phyloP scores from a whole-genome alignment of 2,888 invertebrate species.

The Tipula vernalis region DNA sequence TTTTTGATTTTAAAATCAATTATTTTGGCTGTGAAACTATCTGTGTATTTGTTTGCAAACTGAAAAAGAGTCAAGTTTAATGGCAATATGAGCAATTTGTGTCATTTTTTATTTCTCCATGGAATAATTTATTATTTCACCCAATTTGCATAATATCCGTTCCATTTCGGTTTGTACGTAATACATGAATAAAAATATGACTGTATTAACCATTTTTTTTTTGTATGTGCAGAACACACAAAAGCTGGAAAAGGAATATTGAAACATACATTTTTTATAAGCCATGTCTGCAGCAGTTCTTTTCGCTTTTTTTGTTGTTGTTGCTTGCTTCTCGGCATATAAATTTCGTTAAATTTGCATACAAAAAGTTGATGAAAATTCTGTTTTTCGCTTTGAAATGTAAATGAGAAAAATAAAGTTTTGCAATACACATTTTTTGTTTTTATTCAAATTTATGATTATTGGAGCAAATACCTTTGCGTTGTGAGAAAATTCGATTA shows the following conservation, averaged over 20 bases:
- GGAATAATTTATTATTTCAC: background rate
- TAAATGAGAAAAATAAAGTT: background rate
- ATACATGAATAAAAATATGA: background rate
- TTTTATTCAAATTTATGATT: background rate
- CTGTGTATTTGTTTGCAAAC: no score
- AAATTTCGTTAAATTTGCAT: background rate
- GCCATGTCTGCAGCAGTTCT: background rate
- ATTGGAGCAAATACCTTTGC: background rate
- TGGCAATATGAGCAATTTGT: no score
- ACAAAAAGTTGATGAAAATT: background rate
- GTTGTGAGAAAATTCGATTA: background rate
- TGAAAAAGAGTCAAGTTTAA: no score
- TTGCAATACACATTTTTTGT: background rate
- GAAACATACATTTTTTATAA: background rate
- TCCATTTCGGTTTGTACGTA: background rate
- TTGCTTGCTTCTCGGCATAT: background rate
- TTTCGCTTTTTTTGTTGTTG: background rate
- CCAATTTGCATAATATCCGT: background rate
- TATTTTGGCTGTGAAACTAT: no score
- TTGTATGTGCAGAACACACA: no score
- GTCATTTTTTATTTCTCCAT: background rate
- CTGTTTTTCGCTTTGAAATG: background rate
- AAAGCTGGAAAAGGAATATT: background rate
- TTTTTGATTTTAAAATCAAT: no score
- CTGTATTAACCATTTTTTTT: no score